Conservation (phyloP, 2,888 invertebrate species). For the Mimumesa dahlbomi region DNA sequence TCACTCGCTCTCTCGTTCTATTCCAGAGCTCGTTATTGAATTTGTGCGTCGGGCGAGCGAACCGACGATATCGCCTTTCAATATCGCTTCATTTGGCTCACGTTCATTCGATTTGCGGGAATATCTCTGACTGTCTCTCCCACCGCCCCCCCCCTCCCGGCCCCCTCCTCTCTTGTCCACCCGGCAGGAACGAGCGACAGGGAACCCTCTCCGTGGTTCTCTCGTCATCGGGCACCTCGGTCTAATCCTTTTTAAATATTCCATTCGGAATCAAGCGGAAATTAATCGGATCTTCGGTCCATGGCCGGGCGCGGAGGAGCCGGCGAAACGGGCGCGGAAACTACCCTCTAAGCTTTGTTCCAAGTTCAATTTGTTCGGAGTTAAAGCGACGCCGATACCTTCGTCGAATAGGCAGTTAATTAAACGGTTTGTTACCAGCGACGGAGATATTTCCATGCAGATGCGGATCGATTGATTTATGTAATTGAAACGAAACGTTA, state of each 20-base stretch:
- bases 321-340: background rate
- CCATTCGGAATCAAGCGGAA: slow-evolving; percentile 66
- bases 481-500: slow-evolving; percentile 40
- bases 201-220: slow-evolving; percentile 15
- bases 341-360: slow-evolving; percentile 23
- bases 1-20: slow-evolving; percentile 50
- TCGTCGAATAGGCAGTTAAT: slow-evolving; percentile 43
- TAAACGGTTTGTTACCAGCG: slow-evolving; percentile 47
- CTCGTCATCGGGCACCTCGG: slow-evolving; percentile 48
- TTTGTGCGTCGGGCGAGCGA: slow-evolving; percentile 69
- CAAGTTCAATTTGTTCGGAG: slow-evolving; percentile 35
- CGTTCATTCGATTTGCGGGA: slow-evolving; percentile 72
- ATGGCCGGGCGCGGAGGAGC: slow-evolving; percentile 7
- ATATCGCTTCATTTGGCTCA: slow-evolving; percentile 73
- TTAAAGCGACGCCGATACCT: slow-evolving; percentile 38
- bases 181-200: slow-evolving; percentile 35
- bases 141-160: background rate
- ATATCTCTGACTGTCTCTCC: slow-evolving; percentile 65
- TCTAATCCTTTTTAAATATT: slow-evolving; percentile 71
- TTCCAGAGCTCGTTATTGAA: slow-evolving; percentile 70
- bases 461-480: slow-evolving; percentile 34
- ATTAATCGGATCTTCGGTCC: slow-evolving; percentile 65
- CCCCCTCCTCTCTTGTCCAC: background rate
- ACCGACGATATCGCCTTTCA: slow-evolving; percentile 72
- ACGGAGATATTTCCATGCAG: slow-evolving; percentile 26